Conservation (phyloP, 1,140 invertebrate species). For the Drosophila orosa region DNA sequence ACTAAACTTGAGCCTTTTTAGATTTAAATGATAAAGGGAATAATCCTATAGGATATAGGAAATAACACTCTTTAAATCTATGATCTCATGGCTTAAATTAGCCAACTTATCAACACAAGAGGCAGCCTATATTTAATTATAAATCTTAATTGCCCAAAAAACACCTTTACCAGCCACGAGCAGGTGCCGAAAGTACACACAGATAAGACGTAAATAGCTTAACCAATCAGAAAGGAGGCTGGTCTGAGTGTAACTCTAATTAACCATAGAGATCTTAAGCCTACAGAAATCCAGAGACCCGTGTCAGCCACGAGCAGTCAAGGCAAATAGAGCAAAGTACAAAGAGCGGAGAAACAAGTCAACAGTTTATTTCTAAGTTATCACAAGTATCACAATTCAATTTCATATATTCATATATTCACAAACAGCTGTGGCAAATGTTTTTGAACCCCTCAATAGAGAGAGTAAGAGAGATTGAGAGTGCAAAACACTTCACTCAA, state of each 20-base stretch:
- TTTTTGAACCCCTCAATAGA: constrained; percentile 33
- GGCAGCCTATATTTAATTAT: background rate
- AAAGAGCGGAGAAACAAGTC: constrained; percentile 38
- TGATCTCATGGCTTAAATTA: background rate
- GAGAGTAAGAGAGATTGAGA: background rate
- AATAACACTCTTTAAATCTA: background rate
- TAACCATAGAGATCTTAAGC: background rate
- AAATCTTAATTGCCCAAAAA: background rate
- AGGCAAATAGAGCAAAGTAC: constrained; percentile 30
- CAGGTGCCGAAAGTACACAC: background rate
- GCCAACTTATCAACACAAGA: background rate
- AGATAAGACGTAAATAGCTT: constrained; percentile 1
- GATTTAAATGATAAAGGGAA: background rate
- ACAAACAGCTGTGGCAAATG: constrained; percentile 73
- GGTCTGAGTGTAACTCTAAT: constrained; percentile 1
- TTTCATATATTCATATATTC: constrained; percentile 9
- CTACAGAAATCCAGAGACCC: background rate
- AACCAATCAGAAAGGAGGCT: background rate
- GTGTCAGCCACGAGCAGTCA: background rate
- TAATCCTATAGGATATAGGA: no score
- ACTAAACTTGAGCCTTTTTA: background rate
- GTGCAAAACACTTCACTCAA: constrained; percentile 26
- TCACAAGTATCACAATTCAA: constrained; percentile 34
- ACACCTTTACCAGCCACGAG: background rate
- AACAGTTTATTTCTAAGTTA: constrained; percentile 50